A percentile compares a stretch with the other conserved stretches of the same genome.
Conservation (phyloP, 2,113 vertebrate species). For the Ginglymostoma cirratum region DNA sequence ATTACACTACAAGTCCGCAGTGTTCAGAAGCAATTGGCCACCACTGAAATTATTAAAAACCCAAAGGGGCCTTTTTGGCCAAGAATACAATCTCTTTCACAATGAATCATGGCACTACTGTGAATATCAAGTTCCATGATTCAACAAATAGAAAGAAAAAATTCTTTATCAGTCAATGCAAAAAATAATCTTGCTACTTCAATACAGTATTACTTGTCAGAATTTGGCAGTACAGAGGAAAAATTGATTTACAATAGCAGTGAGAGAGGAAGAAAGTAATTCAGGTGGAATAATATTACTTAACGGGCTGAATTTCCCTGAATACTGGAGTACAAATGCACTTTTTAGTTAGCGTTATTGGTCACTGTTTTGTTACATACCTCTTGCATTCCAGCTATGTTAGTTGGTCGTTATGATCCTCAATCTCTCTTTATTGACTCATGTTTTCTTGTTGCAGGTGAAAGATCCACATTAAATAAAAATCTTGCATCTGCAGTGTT, state of each 20-base stretch:
- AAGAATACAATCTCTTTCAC: background rate
- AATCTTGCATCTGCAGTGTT: background rate
- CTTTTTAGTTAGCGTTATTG: background rate
- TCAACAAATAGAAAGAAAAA: background rate
- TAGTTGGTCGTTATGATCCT: background rate
- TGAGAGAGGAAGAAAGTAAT: background rate
- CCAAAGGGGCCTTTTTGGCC: slow-evolving; percentile 14
- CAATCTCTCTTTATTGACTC: background rate
- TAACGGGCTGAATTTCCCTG: background rate
- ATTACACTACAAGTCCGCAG: background rate
- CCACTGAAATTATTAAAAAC: background rate
- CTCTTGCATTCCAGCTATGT: background rate
- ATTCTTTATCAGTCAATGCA: slow-evolving; percentile 8
- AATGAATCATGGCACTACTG: background rate
- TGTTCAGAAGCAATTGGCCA: background rate
- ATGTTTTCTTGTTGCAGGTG: background rate
- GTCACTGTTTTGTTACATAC: background rate
- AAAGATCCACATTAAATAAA: background rate
- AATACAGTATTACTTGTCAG: background rate
- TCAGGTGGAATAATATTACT: background rate
- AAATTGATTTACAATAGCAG: background rate
- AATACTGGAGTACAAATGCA: background rate
- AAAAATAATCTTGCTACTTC: slow-evolving; percentile 20
- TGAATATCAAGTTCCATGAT: background rate
- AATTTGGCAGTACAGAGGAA: background rate